These are phyloP conservation scores for Alouatta palliata DNA, from an alignment of 2,113 vertebrate genomes.

Conservation along the genomic window DNA sequence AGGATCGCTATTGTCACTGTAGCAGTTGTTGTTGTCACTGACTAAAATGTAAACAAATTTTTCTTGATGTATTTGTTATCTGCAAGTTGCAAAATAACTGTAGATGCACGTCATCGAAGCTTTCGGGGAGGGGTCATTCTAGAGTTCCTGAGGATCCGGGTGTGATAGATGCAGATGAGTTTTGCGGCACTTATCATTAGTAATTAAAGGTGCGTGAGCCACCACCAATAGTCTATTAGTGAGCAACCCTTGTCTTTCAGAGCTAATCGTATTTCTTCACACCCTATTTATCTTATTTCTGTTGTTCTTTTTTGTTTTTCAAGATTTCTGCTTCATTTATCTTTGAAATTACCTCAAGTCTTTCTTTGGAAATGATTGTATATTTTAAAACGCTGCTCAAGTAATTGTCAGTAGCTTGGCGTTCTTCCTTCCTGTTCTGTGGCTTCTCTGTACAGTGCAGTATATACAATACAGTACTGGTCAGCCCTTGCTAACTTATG, in stretches of 20 bases:
- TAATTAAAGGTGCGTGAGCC: neutral
- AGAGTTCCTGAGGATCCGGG: neutral
- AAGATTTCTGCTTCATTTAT: neutral
- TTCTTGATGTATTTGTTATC: neutral
- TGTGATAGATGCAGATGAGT: accelerated
- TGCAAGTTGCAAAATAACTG: neutral
- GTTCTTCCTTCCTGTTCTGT: neutral
- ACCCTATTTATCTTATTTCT: neutral
- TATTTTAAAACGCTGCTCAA: neutral
- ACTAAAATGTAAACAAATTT: neutral
- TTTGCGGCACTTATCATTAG: accelerated
- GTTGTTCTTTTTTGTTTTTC: neutral
- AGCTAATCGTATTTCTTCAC: neutral
- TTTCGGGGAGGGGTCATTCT: neutral
- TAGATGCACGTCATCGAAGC: neutral
- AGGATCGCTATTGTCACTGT: neutral
- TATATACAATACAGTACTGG: neutral
- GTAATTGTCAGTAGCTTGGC: neutral
- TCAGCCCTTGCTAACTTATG: neutral
- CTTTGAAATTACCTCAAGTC: neutral
- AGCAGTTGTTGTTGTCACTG: neutral
- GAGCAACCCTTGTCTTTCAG: neutral
- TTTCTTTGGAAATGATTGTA: neutral
- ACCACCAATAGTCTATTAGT: accelerated
- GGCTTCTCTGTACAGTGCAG: neutral